Evolutionary conservation across 1,140 invertebrate genomes (phyloP).

Genomic region (Aphaenogaster floridana): DNA sequence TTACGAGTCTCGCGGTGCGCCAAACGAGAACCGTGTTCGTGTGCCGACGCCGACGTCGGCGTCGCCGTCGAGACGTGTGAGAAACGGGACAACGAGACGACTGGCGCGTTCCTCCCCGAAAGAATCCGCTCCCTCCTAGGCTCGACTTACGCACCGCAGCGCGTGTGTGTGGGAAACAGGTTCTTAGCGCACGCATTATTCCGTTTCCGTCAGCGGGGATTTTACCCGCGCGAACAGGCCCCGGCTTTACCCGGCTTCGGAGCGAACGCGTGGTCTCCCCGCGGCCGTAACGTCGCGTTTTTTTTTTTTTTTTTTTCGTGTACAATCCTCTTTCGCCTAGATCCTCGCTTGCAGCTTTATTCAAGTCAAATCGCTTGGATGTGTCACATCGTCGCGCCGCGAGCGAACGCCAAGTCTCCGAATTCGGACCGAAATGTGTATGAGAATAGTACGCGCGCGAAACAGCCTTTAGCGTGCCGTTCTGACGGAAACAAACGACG

Average conservation of each 20-base stretch:
- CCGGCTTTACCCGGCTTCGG: not conserved
- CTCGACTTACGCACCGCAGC: slow-evolving; percentile 72
- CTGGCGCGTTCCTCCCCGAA: slow-evolving; percentile 56
- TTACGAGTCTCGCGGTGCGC: slow-evolving; percentile 74
- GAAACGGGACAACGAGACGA: slow-evolving; percentile 64
- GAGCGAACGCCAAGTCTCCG: not conserved
- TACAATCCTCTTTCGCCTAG: not conserved
- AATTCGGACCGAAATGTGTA: slow-evolving; percentile 13
- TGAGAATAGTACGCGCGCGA: not conserved
- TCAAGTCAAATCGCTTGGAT: not conserved
- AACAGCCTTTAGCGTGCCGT: not conserved
- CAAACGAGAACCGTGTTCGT: slow-evolving; percentile 70
- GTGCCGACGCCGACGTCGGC: slow-evolving; percentile 62
- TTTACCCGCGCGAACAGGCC: slow-evolving; percentile 29
- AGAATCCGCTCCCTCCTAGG: slow-evolving; percentile 70
- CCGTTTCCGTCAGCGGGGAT: slow-evolving; percentile 45
- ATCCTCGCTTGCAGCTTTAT: not conserved
- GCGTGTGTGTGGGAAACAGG: slow-evolving; percentile 73
- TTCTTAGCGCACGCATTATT: slow-evolving; percentile 69
- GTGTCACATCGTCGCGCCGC: not conserved
- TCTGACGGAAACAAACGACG: not conserved
- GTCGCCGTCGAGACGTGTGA: slow-evolving; percentile 74
- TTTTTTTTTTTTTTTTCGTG: not conserved
- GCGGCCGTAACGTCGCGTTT: not conserved
- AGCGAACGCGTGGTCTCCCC: not conserved